Conservation (phyloP, 1,140 invertebrate species). For the Drosophila persimilis region DNA sequence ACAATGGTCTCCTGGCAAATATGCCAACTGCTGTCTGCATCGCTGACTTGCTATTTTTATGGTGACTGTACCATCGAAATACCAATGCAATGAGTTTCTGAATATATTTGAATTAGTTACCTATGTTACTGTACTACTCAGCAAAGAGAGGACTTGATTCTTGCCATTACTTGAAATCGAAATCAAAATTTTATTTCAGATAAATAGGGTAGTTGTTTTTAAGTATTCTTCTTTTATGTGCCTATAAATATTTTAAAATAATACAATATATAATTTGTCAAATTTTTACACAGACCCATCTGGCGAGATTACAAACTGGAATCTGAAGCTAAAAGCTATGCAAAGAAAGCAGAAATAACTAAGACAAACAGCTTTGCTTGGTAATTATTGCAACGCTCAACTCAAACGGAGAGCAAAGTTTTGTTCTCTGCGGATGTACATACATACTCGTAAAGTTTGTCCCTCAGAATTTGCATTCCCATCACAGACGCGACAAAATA, state of each 20-base stretch:
- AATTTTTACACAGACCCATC: no score
- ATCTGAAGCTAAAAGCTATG: background rate
- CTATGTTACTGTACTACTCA: no score
- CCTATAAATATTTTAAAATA: no score
- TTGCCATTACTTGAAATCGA: no score
- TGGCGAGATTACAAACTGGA: no score
- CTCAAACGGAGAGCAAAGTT: slow-evolving; percentile 22
- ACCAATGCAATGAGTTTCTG: no score
- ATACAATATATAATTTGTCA: no score
- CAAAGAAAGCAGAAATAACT: slow-evolving; percentile 12
- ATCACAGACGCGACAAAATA: background rate
- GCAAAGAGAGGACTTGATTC: no score
- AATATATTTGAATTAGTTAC: no score
- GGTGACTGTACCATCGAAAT: background rate
- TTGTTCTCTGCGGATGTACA: background rate
- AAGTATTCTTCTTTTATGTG: no score
- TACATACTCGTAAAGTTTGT: slow-evolving; percentile 1
- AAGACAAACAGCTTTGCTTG: slow-evolving; percentile 24
- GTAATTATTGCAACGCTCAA: slow-evolving; percentile 33
- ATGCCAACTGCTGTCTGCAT: slow-evolving; percentile 15
- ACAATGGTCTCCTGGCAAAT: slow-evolving; percentile 3
- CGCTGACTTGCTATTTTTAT: slow-evolving; percentile 13
- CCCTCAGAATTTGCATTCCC: slow-evolving; percentile 1
- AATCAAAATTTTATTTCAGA: no score
- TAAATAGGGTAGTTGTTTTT: background rate